These are phyloP conservation scores for Ariolimax columbianus DNA, from an alignment of 2,888 invertebrate genomes.

Conservation along the genomic window DNA sequence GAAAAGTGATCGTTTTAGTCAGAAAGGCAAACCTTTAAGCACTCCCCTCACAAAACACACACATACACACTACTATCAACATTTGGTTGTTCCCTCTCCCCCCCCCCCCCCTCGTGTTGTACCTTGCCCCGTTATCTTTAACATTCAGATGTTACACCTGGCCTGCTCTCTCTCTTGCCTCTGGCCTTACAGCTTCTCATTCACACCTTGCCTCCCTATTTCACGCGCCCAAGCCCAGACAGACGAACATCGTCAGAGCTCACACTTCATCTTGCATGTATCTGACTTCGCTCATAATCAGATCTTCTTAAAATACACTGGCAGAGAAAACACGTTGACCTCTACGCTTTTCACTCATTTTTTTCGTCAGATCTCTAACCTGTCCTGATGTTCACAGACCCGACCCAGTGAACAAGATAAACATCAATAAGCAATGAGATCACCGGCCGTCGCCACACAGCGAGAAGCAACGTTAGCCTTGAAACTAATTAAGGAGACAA, in stretches of 20 bases:
- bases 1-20: too few species aligned
- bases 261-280: not conserved
- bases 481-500: not conserved
- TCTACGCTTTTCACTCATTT: not conserved
- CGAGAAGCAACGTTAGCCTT: not conserved
- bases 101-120: not conserved
- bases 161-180: not conserved
- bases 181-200: constrained; percentile 5
- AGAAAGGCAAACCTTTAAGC: too few species aligned
- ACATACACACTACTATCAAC: too few species aligned
- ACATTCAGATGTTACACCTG: not conserved
- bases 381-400: not conserved
- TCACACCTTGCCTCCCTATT: too few species aligned
- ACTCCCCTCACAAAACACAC: too few species aligned
- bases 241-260: not conserved
- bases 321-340: not conserved
- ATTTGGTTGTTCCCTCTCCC: not conserved
- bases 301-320: not conserved
- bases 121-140: not conserved
- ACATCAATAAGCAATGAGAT: not conserved
- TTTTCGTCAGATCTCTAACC: not conserved
- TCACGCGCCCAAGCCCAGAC: not conserved
- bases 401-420: not conserved
- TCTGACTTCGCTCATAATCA: not conserved
- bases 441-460: not conserved